Conservation (phyloP, 2,113 vertebrate genomes). For the Asarcornis scutulata region DNA sequence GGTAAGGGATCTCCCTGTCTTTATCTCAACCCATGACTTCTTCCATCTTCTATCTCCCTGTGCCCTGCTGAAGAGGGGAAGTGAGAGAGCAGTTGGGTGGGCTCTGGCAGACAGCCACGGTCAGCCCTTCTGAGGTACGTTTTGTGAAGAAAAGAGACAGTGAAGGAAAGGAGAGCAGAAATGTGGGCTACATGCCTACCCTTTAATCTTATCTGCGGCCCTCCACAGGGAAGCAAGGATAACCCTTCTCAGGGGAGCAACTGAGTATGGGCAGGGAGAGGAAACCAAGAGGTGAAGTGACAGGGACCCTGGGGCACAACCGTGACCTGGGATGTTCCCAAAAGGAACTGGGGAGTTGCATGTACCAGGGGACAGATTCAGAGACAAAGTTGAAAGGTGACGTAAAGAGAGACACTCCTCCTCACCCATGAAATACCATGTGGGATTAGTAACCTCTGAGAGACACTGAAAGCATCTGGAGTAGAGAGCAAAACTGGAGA, state of each 20-base stretch:
- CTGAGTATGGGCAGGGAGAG: fast-evolving
- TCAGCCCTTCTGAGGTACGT: neutral
- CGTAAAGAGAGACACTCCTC: neutral
- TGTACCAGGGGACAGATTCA: neutral
- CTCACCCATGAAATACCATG: neutral
- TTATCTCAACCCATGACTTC: neutral
- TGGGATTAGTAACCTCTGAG: neutral
- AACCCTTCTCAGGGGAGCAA: neutral
- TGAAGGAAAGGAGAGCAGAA: neutral
- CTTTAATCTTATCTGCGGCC: neutral
- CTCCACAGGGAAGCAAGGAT: neutral
- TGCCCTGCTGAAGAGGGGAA: neutral
- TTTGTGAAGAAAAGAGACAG: neutral
- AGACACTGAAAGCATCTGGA: neutral
- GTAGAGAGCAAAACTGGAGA: neutral
- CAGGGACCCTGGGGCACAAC: neutral
- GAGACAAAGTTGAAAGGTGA: neutral
- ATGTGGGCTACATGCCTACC: neutral
- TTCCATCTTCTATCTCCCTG: neutral
- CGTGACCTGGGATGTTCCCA: neutral
- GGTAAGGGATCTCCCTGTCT: neutral
- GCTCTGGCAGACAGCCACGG: neutral
- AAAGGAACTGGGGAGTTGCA: neutral
- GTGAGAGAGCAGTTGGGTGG: neutral
- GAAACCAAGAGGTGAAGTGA: neutral